Evolutionary conservation across 2,888 invertebrate species (phyloP).

Genomic region (Blastobasis adustella): DNA sequence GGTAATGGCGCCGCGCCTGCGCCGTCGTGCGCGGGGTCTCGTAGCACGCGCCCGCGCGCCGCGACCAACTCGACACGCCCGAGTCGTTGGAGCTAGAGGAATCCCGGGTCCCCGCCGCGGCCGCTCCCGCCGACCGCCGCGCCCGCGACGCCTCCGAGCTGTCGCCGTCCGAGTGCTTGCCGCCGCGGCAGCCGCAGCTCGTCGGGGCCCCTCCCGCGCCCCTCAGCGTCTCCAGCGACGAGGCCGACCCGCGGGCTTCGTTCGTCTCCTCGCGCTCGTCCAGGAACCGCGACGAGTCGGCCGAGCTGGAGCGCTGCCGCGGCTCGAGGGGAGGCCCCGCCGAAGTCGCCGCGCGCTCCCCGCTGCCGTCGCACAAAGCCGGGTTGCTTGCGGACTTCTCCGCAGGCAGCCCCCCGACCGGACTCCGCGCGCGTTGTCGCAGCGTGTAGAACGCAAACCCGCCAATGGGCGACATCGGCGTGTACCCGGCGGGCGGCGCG

Average conservation of each 20-base stretch:
- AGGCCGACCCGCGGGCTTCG: slow-evolving; percentile 52
- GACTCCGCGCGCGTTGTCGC: slow-evolving; percentile 46
- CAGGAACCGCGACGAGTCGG: slow-evolving; percentile 81
- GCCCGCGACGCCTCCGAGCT: slow-evolving; percentile 45
- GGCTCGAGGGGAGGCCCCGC: slow-evolving; percentile 6
- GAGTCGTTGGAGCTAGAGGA: slow-evolving; percentile 89
- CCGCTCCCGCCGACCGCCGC: slow-evolving; percentile 67
- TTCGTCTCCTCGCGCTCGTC: slow-evolving; percentile 77
- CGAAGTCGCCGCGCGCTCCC: slow-evolving; percentile 13
- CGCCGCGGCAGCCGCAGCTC: slow-evolving; percentile 32
- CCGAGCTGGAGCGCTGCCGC: slow-evolving; percentile 79
- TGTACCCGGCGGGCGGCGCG: slow-evolving; percentile 71
- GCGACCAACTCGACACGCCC: slow-evolving; percentile 82
- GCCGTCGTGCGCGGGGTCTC: slow-evolving; percentile 77
- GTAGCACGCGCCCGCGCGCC: slow-evolving; percentile 75
- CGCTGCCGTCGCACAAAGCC: slow-evolving; percentile 71
- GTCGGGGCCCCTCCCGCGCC: slow-evolving; percentile 39
- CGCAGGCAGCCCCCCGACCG: slow-evolving; percentile 45
- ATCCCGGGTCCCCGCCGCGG: slow-evolving; percentile 81
- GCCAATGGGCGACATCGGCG: slow-evolving; percentile 83
- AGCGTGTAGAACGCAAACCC: slow-evolving; percentile 54
- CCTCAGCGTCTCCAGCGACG: slow-evolving; percentile 66
- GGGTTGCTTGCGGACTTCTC: slow-evolving; percentile 83
- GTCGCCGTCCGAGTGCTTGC: slow-evolving; percentile 56
- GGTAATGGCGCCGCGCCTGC: slow-evolving; percentile 67